Evolutionary conservation across 2,888 invertebrate species (phyloP), one percentile per base, ranked within the genome.

Genomic region (Cataglyphis cursor): DNA sequence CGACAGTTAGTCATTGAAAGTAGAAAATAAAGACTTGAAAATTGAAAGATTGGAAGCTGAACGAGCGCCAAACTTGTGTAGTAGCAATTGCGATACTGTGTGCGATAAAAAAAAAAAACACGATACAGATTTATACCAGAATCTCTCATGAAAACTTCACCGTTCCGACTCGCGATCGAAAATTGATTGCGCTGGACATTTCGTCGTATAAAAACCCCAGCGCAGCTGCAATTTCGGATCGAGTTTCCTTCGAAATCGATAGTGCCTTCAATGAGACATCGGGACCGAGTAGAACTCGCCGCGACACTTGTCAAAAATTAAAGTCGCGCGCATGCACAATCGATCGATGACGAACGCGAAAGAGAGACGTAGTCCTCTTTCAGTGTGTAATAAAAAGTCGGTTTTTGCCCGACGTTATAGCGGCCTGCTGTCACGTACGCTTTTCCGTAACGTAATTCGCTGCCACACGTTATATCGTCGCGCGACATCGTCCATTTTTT

Each of bases 261-360:
- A 57, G 41, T 57, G 21, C 70, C 76, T 75, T 57, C 76, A 3
- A 76, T n/a, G 38, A 62, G 61, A 82, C 48, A 24, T 21, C 31
- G 75, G 51, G 24, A 54, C 51, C 65, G 59, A 8, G 70, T 62
- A 70, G 65, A 78, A 74, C 21, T 28, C 28, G 15, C 41, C 65
- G 86, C 54, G 68, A 48, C 59, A 74, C 78, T 86, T 82, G 86
- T 88, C 84, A 86, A 88, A 88, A 84, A 83, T 75, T 84, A 74
- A 84, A 70, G 54, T 64, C 66, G 70, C 38, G 24, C 28, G 31
- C 18, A 51, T 51, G n/a, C 6, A n/a, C 66, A 70, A 70, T 81
- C 66, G 84, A 87, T 89, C 59, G 84, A 38, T 31, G 21, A 41
- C 84, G 12, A 18, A 61, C 24, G 54, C 66, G 61, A 74, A 61